These are phyloP conservation scores for Emys orbicularis DNA, from an alignment of 2,797 vertebrate species.

Conservation along the genomic window DNA sequence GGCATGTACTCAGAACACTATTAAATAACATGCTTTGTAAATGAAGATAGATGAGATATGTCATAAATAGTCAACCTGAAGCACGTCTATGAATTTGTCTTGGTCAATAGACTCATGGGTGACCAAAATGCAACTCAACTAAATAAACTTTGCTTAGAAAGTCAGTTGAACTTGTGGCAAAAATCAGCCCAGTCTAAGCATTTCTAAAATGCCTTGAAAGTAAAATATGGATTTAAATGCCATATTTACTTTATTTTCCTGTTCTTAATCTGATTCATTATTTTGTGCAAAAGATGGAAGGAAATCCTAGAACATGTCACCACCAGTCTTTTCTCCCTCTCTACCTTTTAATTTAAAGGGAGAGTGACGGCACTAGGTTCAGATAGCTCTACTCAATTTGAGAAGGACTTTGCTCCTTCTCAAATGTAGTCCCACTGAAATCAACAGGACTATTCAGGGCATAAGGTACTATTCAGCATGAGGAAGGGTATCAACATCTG, in stretches of 20 bases:
- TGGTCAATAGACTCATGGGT: neutral
- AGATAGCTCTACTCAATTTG: neutral
- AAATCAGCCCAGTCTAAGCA: neutral
- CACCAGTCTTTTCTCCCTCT: accelerated
- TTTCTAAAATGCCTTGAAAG: neutral
- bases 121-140: neutral
- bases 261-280: neutral
- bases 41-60: neutral
- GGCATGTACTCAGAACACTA: neutral
- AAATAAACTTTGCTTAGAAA: neutral
- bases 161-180: neutral
- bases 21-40: constrained; percentile 1
- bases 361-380: neutral
- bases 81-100: neutral
- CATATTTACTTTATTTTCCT: neutral
- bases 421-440: neutral
- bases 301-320: neutral
- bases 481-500: neutral
- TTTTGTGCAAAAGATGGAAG: neutral
- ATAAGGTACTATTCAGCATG: neutral
- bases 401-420: neutral
- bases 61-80: neutral
- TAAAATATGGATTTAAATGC: neutral
- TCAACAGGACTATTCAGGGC: neutral
- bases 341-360: neutral